A percentile compares a stretch with the other conserved stretches of the same genome.
phyloP scores from a whole-genome alignment of 2,113 vertebrate species.

The Donacobius atricapilla region DNA sequence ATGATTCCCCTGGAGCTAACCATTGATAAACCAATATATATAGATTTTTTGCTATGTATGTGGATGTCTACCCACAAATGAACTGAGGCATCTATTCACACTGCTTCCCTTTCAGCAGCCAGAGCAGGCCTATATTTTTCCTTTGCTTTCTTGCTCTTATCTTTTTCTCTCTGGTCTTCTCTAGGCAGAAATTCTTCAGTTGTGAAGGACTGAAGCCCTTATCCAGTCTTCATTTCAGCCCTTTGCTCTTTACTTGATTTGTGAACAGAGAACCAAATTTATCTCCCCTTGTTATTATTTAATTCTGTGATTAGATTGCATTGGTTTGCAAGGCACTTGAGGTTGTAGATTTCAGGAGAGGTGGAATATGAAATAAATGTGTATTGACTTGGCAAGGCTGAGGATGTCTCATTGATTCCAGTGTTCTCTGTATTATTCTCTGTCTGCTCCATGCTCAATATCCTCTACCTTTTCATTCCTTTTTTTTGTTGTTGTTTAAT shows the following conservation, averaged over 20 bases:
- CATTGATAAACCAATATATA: not conserved
- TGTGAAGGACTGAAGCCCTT: not conserved
- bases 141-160: not conserved
- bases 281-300: conserved; percentile 19
- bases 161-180: not conserved
- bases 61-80: not conserved
- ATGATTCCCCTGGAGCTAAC: not conserved
- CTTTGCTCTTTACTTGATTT: not conserved
- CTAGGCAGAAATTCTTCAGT: not conserved
- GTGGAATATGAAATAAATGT: not conserved
- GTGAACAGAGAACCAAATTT: not conserved
- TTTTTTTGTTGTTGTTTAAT: not conserved
- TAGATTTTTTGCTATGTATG: not conserved
- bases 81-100: not conserved
- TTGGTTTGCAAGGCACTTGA: not conserved
- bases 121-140: not conserved
- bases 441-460: not conserved
- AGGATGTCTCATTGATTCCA: conserved; percentile 17
- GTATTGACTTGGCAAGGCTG: not conserved
- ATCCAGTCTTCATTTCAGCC: not conserved
- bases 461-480: not conserved
- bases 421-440: not conserved
- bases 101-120: not conserved
- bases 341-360: not conserved
- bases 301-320: conserved; percentile 15